A percentile compares a stretch with the other conserved stretches of the same genome.
phyloP scores from a whole-genome alignment of 2,888 invertebrate species.

The Stenodema calcarata region DNA sequence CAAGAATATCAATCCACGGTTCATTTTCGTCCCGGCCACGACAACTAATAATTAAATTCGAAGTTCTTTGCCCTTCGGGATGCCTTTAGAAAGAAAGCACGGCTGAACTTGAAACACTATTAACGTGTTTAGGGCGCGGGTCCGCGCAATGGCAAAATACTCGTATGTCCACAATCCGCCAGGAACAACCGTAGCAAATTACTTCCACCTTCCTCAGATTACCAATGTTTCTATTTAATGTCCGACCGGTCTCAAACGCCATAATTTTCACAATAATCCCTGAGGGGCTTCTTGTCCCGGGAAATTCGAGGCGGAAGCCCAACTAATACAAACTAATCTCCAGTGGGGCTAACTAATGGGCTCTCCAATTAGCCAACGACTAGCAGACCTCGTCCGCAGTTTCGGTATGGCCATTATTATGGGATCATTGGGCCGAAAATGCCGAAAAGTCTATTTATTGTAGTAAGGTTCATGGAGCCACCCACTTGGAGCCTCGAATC shows the following conservation, averaged over 20 bases:
- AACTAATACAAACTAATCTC: neutral
- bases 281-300: neutral
- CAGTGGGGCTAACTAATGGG: neutral
- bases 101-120: no score
- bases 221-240: neutral
- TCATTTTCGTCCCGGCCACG: no score
- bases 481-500: no score
- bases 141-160: neutral
- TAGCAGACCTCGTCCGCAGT: neutral
- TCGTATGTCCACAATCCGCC: neutral
- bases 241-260: neutral
- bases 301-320: neutral
- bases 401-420: neutral
- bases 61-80: no score
- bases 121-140: no score
- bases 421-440: no score
- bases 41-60: no score
- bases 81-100: no score
- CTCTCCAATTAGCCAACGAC: neutral
- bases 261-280: neutral
- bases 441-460: no score
- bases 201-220: neutral
- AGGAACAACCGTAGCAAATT: neutral
- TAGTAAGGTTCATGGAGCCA: no score
- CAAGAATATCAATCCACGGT: no score